Percentiles rank a stretch among this genome's conserved stretches.
Conservation (phyloP, 1,140 invertebrate genomes). For the Macrocentrus cingulum region DNA sequence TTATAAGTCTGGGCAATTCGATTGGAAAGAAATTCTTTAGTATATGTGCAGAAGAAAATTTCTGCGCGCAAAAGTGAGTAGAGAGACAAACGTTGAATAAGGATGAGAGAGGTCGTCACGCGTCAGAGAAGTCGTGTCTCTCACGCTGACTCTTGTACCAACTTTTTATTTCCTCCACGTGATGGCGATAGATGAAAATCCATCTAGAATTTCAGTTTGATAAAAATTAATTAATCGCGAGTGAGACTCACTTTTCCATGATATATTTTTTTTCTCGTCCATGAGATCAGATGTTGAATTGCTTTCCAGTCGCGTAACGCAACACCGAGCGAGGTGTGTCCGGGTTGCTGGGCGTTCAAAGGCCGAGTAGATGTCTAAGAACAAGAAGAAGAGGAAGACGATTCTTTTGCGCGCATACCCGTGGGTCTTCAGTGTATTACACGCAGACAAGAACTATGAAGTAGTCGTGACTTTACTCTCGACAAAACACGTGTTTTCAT, state of each 20-base stretch:
- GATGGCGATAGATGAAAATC: too few relatives aligned
- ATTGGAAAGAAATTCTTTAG: neutral
- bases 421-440: constrained; percentile 10
- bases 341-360: constrained; percentile 20
- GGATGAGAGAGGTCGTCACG: constrained; percentile 18
- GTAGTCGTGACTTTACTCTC: neutral
- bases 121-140: constrained; percentile 22
- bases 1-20: neutral
- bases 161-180: neutral
- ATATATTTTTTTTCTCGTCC: neutral
- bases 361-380: constrained; percentile 7
- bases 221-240: too few relatives aligned
- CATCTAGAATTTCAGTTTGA: too few relatives aligned
- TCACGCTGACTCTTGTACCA: constrained; percentile 21
- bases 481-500: neutral
- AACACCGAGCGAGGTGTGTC: constrained; percentile 24
- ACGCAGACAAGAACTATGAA: neutral
- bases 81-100: constrained; percentile 1
- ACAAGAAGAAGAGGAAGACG: constrained; percentile 9
- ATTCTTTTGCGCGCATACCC: constrained; percentile 10
- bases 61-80: constrained; percentile 1
- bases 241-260: neutral
- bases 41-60: neutral
- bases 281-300: too few relatives aligned
- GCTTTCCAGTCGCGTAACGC: constrained; percentile 23